phyloP scores from a whole-genome alignment of 2,113 vertebrate species.

The Etia nguti region DNA sequence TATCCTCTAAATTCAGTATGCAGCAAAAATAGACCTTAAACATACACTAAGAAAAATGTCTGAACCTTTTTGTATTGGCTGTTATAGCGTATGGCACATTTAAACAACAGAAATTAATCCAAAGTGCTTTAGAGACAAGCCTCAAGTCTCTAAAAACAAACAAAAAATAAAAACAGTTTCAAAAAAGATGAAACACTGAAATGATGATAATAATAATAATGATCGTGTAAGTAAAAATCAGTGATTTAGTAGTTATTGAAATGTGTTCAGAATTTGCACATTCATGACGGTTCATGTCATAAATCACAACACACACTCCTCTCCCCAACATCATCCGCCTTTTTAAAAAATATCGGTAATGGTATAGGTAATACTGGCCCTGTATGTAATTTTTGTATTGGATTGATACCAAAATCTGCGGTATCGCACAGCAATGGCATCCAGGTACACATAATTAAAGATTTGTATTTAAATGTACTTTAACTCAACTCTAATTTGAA shows the following conservation, averaged over 20 bases:
- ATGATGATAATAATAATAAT: neutral
- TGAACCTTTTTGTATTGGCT: neutral
- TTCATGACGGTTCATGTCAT: neutral
- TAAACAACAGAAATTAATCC: neutral
- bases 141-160: neutral
- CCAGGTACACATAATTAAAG: neutral
- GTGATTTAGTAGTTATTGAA: neutral
- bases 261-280: neutral
- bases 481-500: neutral
- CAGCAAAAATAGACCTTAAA: neutral
- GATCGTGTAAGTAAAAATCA: neutral
- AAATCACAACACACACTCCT: neutral
- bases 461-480: neutral
- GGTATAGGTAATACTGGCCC: neutral
- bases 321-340: neutral
- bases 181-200: neutral
- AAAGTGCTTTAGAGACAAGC: neutral
- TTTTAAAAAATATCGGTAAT: neutral
- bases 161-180: neutral
- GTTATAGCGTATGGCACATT: neutral
- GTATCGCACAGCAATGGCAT: neutral
- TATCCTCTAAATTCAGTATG: neutral
- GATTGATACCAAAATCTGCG: neutral
- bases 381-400: neutral
- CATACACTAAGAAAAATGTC: neutral